These are phyloP conservation scores for Siphonodentalium dalli DNA, from an alignment of 2,888 invertebrate genomes.

Conservation along the genomic window DNA sequence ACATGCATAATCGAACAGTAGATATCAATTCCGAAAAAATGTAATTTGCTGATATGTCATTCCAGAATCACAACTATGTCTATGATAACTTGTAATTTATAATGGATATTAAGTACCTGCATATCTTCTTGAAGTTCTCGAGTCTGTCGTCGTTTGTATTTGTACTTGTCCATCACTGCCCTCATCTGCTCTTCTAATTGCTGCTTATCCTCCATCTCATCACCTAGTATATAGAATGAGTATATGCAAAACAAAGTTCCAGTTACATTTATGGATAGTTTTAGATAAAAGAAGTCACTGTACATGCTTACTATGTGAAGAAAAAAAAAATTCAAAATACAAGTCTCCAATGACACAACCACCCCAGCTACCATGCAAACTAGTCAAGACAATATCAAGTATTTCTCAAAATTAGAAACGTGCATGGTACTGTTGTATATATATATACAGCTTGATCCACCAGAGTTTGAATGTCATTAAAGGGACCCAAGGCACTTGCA, in stretches of 20 bases:
- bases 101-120: slow-evolving; percentile 32
- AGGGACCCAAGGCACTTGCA: too few species aligned
- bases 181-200: slow-evolving; percentile 68
- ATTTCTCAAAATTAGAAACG: not conserved
- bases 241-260: too few species aligned
- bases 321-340: not conserved
- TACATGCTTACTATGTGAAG: too few species aligned
- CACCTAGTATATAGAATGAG: slow-evolving; percentile 59
- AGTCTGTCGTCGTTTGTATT: slow-evolving; percentile 63
- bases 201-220: slow-evolving; percentile 69
- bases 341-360: not conserved
- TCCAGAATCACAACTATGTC: too few species aligned
- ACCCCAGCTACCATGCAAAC: not conserved
- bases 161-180: slow-evolving; percentile 64
- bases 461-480: too few species aligned
- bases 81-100: not conserved
- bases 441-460: too few species aligned
- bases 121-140: slow-evolving; percentile 62
- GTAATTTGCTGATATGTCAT: too few species aligned
- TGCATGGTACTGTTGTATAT: not conserved
- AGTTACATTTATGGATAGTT: not conserved
- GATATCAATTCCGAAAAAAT: too few species aligned
- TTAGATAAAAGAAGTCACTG: not conserved
- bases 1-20: too few species aligned
- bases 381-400: not conserved